A percentile compares a stretch with the other conserved stretches of the same genome.
Evolutionary conservation across 2,797 vertebrate genomes (phyloP).

Genomic region (Florisuga fusca): DNA sequence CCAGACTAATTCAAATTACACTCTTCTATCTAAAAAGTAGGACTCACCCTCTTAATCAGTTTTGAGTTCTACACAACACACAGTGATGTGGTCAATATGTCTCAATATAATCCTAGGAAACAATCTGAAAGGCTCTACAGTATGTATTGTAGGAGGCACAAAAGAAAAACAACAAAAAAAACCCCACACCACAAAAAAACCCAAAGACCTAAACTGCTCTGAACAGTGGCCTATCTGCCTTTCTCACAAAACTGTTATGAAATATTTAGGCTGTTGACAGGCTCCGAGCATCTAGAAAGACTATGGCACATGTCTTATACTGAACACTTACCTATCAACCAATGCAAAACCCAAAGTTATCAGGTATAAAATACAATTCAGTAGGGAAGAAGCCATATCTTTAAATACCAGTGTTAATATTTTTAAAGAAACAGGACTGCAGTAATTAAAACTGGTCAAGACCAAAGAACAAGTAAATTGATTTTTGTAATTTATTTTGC

Average conservation of each 20-base stretch:
- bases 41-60: not conserved
- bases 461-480: not conserved
- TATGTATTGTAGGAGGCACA: not conserved
- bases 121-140: not conserved
- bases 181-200: not conserved
- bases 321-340: not conserved
- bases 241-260: not conserved
- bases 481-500: not conserved
- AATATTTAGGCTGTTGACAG: not conserved
- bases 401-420: not conserved
- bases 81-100: not conserved
- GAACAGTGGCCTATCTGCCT: not conserved
- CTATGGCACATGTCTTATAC: fast-evolving
- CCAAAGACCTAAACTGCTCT: not conserved
- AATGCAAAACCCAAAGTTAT: not conserved
- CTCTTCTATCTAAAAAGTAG: not conserved
- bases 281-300: not conserved
- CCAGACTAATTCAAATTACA: not conserved
- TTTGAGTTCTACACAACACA: not conserved
- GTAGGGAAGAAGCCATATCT: not conserved
- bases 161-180: too few relatives aligned
- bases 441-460: not conserved
- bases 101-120: not conserved
- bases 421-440: not conserved
- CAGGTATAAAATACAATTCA: not conserved